These are phyloP conservation scores for Battus philenor DNA, from an alignment of 1,140 invertebrate genomes.

Conservation along the genomic window DNA sequence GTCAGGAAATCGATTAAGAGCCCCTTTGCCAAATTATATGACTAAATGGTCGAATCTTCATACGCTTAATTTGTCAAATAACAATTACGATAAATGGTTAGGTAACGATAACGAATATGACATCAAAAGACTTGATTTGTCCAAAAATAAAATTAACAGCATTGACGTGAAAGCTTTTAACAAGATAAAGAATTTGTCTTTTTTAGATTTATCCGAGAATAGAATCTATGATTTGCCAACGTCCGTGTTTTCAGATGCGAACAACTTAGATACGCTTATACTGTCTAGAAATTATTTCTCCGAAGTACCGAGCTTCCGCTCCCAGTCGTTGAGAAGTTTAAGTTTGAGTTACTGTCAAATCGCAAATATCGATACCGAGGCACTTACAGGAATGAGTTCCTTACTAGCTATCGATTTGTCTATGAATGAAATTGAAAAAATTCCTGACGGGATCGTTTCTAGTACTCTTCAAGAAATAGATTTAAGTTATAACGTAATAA, in stretches of 20 bases:
- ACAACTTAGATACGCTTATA: slow-evolving; percentile 75
- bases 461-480: slow-evolving; percentile 75
- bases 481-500: slow-evolving; percentile 74
- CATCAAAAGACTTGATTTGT: slow-evolving; percentile 67
- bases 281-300: slow-evolving; percentile 81
- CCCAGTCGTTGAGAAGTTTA: slow-evolving; percentile 74
- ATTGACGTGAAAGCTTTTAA: slow-evolving; percentile 51
- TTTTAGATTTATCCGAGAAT: slow-evolving; percentile 79
- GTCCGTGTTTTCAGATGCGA: slow-evolving; percentile 70
- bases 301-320: slow-evolving; percentile 72
- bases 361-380: slow-evolving; percentile 56
- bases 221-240: slow-evolving; percentile 74
- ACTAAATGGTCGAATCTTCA: slow-evolving; percentile 60
- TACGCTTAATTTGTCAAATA: slow-evolving; percentile 75
- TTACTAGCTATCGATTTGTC: slow-evolving; percentile 76
- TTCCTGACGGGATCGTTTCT: slow-evolving; percentile 75
- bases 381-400: slow-evolving; percentile 69
- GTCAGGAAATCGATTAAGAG: slow-evolving; percentile 73
- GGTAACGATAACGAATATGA: slow-evolving; percentile 51
- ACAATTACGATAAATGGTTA: slow-evolving; percentile 75
- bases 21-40: slow-evolving; percentile 54
- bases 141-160: slow-evolving; percentile 69
- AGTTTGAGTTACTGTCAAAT: slow-evolving; percentile 79
- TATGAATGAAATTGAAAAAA: slow-evolving; percentile 76
- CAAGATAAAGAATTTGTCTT: slow-evolving; percentile 35